Conservation (phyloP, 2,797 vertebrate genomes). For the Gymnodraco acuticeps region DNA sequence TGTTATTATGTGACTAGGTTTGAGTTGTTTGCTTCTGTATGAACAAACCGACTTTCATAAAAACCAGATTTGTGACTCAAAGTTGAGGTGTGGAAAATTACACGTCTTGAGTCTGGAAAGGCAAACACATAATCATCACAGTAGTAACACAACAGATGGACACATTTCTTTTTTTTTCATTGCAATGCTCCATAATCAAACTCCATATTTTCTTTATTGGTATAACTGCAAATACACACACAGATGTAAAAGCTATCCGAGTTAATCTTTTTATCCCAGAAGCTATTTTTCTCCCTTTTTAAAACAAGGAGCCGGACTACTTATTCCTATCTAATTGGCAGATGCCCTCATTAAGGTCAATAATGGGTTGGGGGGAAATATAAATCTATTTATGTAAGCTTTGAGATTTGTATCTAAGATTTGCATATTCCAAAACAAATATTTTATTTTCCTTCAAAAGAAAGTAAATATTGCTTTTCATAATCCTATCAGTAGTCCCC, state of each 20-base stretch:
- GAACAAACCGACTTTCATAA: background rate
- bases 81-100: background rate
- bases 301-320: background rate
- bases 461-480: no score
- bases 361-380: no score
- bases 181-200: background rate
- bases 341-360: constrained; percentile 19
- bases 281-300: background rate
- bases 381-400: no score
- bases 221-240: background rate
- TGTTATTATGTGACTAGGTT: background rate
- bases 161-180: background rate
- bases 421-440: no score
- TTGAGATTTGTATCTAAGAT: no score
- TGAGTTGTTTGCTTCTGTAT: background rate
- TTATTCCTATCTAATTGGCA: constrained; percentile 4
- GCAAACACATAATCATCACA: background rate
- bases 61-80: background rate
- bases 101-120: background rate
- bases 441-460: no score
- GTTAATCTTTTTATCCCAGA: constrained; percentile 1
- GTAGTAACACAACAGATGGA: background rate
- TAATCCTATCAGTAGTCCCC: no score
- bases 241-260: no score
- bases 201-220: background rate